phyloP scores from a whole-genome alignment of 2,113 vertebrate species.

The Sylvietta virens region DNA sequence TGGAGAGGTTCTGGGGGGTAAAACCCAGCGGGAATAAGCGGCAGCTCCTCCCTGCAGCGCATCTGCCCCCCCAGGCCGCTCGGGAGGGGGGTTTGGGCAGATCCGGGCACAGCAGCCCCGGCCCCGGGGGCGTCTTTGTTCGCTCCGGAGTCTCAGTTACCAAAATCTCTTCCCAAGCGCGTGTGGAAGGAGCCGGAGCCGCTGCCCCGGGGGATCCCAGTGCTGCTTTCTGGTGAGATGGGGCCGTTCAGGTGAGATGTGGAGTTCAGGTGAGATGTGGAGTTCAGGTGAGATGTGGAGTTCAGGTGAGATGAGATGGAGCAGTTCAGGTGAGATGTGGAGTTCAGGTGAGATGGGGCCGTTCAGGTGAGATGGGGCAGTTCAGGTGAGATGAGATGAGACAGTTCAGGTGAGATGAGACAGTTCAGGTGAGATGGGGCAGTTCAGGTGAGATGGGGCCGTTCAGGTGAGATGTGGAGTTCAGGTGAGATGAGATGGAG shows the following conservation, averaged over 20 bases:
- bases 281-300: too few species aligned
- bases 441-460: not conserved
- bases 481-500: not conserved
- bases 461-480: not conserved
- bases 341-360: not conserved
- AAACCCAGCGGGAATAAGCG: not conserved
- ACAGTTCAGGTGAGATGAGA: fast-evolving
- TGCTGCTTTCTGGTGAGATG: fast-evolving
- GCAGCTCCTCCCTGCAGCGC: not conserved
- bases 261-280: not conserved
- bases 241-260: too few species aligned
- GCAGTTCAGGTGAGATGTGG: not conserved
- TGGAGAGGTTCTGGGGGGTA: not conserved
- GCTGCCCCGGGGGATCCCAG: not conserved
- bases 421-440: not conserved
- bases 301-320: not conserved
- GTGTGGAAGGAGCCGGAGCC: not conserved
- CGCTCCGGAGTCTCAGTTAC: not conserved
- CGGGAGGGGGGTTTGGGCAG: not conserved
- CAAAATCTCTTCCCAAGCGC: not conserved
- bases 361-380: not conserved
- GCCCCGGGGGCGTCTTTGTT: not conserved
- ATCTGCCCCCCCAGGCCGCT: not conserved
- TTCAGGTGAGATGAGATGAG: too few species aligned
- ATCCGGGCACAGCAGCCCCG: not conserved